Evolutionary conservation across 1,140 invertebrate genomes (phyloP).

Genomic region (Trissolcus basalis): DNA sequence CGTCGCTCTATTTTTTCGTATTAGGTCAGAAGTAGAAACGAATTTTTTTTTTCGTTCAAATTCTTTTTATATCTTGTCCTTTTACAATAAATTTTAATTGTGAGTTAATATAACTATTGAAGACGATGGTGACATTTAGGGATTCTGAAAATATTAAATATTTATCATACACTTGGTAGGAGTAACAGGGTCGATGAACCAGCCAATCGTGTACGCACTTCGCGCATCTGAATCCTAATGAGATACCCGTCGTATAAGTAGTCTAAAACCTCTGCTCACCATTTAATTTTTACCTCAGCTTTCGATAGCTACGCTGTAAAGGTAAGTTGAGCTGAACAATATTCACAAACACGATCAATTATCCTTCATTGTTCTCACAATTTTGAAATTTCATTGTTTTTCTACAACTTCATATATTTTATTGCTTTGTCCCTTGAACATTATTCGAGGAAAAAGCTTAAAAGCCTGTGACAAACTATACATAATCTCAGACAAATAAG

Average conservation of each 20-base stretch:
- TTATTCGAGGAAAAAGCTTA: no score
- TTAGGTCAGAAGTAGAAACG: no score
- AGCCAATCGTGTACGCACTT: conserved; percentile 68
- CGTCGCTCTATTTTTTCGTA: no score
- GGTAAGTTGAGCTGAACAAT: conserved; percentile 65
- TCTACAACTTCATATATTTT: no score
- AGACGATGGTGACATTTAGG: conserved; percentile 38
- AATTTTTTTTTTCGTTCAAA: no score
- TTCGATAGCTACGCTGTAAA: conserved; percentile 53
- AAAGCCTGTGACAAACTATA: no score
- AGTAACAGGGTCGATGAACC: conserved; percentile 72
- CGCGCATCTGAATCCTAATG: conserved; percentile 74
- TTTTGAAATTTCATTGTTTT: no score
- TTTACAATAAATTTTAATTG: no score
- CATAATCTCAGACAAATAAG: no score
- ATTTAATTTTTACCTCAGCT: conserved; percentile 69
- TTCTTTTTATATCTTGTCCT: no score
- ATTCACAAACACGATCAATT: neutral
- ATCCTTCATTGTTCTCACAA: neutral
- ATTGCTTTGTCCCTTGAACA: no score
- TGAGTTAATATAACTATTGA: neutral
- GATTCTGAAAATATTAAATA: conserved; percentile 46
- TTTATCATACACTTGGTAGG: conserved; percentile 51
- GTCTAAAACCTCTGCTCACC: conserved; percentile 61
- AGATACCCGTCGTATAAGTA: conserved; percentile 73